Evolutionary conservation across 2,113 vertebrate species (phyloP), one percentile per base, ranked within the genome.

Genomic region (Psittacula cyanocephala): DNA sequence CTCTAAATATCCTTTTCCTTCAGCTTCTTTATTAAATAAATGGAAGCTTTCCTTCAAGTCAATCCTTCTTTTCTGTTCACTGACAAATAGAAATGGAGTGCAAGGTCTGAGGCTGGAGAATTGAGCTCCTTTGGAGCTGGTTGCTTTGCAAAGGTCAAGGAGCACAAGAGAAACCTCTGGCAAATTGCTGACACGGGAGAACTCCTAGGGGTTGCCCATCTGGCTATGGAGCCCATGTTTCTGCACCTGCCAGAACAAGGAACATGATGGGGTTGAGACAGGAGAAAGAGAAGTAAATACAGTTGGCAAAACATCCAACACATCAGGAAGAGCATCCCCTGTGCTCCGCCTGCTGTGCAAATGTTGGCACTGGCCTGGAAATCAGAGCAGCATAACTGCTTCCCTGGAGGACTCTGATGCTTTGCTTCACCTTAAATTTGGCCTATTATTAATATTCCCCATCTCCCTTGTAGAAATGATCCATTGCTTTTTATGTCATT

Each of bases 171-270:
- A 72, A 82, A 77, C 43, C 79, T 88, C 71, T 88, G 87, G 94
- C 85, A 88, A 82, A 69, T 50, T 76, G 46, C 67, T 96, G 91
- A 5, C 44, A 14, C 6, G 90, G 93, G 90, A 71, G 68, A 13
- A 10, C n/a, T 81, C 72, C 76, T 84, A 76, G 69, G 41, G 69
- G 19, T 33, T 91, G 86, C 80, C 92, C 91, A 86, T 68, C 72
- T 96, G 93, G 85, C 57, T 35, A 7, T 9, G 64, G 55, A 62
- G 69, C 39, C 64, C 6, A 0, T 8, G 43, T 4, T 33, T 62
- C 89, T 75, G 82, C 60, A 59, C 25, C 86, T 91, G 92, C 92
- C 91, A 91, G 63, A 65, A 52, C 60, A 47, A 77, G 89, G 70
- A 37, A 16, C 9, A 0, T 17, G 62, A 78, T 92, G 91, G 57